Base-by-base conservation (phyloP, 2,113 vertebrate genomes). In the Ceyx cyanopectus region DNA sequence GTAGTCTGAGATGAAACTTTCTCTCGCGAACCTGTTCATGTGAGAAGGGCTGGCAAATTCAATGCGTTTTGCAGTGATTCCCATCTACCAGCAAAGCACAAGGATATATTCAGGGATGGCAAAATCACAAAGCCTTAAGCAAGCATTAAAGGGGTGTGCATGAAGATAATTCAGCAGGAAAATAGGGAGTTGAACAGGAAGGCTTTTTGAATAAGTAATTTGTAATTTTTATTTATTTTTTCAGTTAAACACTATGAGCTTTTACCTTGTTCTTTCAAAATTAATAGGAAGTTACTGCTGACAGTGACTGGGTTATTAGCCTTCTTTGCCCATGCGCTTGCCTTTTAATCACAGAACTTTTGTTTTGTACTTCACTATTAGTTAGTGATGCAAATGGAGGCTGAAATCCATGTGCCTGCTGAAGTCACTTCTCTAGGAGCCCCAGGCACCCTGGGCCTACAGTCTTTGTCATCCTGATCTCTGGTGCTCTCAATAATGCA, bases 401-500 rank as follows among this genome's bases (percentile, higher is more conserved):
- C 87, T 86, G 95, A 97, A 97, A 97, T 93, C 93, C 95, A 78
- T 79, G 92, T 96, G 92, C 90, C 96, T 97, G 96, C 92, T 60
- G 95, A 96, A 97, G 95, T 94, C 94, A 74, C 97, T 97, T 96
- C 97, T 91, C 84, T 74, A 58, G 94, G 94, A 93, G 97, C 98
- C 97, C 95, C 95, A 97, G 98, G 98, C 98, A 94, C 67, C 94
- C 94, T 45, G 90, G 97, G 96, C 97, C 97, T 81, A 68, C 93
- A 92, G 94, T 89, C 96, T 97, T 96, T 97, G 97, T 94, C 93
- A 93, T 95, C 95, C 97, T 96, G 93, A 89, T 97, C 97, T 97
- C 93, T 73, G 65, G 92, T 88, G 85, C 88, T 97, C 94, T 97
- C 97, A 96, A 92, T 97, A 98, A 98, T 97, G 97, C 97, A 97